phyloP scores from a whole-genome alignment of 2,113 vertebrate genomes.

The Poeciliopsis occidentalis region DNA sequence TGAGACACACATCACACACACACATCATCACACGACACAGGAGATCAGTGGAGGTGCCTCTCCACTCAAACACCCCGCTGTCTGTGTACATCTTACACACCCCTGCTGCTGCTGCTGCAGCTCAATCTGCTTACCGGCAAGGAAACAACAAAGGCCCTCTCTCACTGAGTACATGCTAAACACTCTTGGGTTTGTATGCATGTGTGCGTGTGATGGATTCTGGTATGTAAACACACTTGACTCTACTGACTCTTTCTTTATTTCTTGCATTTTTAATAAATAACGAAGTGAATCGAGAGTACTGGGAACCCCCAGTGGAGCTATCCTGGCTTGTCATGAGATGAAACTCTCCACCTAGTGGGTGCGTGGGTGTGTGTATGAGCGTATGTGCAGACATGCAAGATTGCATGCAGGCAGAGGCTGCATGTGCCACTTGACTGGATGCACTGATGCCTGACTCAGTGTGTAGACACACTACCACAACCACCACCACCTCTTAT shows the following conservation, averaged over 20 bases:
- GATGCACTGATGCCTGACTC: conserved; percentile 70
- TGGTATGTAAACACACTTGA: conserved; percentile 75
- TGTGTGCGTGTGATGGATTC: conserved; percentile 61
- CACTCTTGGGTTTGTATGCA: conserved; percentile 62
- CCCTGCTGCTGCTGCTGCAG: conserved; percentile 65
- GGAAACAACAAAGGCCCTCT: conserved; percentile 72
- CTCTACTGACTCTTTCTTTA: conserved; percentile 44
- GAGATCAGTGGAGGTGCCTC: conserved; percentile 77
- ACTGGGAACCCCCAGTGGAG: conserved; percentile 54
- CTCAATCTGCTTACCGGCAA: conserved; percentile 74
- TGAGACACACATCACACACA: conserved; percentile 76
- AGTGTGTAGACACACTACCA: conserved; percentile 56
- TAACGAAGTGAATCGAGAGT: conserved; percentile 56
- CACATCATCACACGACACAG: conserved; percentile 71
- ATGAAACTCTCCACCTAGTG: conserved; percentile 27
- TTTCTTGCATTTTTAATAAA: conserved; percentile 54
- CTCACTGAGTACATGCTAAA: conserved; percentile 70
- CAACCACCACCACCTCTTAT: conserved; percentile 5
- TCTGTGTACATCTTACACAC: conserved; percentile 73
- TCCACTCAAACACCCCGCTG: conserved; percentile 66
- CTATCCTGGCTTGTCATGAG: conserved; percentile 57
- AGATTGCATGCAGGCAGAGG: conserved; percentile 56
- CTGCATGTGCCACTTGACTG: conserved; percentile 73
- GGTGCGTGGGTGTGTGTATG: background rate
- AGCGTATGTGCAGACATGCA: conserved; percentile 38